These are phyloP conservation scores for Hydra vulgaris DNA, from an alignment of 30 jellyfish, hydroid and myxozoan species.

Conservation along the genomic window DNA sequence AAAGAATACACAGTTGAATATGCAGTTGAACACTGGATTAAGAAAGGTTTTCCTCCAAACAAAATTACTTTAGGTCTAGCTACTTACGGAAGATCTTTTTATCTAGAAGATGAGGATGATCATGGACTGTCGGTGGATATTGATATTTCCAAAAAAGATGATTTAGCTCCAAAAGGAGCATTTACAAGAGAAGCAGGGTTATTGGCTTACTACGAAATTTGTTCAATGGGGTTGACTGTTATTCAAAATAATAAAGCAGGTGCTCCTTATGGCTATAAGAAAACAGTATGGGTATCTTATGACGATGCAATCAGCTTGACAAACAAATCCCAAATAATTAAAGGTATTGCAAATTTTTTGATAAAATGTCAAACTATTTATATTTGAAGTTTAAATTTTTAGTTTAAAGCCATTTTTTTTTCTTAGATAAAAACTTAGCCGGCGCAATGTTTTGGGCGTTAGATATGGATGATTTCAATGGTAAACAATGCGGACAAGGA, in stretches of 20 bases:
- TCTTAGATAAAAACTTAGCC: slow-evolving; percentile 13
- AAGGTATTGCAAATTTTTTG: background rate
- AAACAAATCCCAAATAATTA: slow-evolving; percentile 17
- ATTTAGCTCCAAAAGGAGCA: slow-evolving; percentile 24
- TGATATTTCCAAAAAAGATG: background rate
- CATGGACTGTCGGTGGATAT: slow-evolving; percentile 42
- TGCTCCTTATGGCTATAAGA: slow-evolving; percentile 49
- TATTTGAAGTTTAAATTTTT: background rate
- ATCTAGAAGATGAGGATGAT: slow-evolving; percentile 11
- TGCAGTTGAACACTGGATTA: slow-evolving; percentile 45
- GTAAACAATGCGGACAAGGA: slow-evolving; percentile 77
- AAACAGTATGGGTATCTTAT: slow-evolving; percentile 32
- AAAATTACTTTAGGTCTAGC: slow-evolving; percentile 53
- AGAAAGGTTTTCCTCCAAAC: slow-evolving; percentile 35
- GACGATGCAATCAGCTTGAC: slow-evolving; percentile 29
- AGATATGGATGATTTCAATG: slow-evolving; percentile 50
- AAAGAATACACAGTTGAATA: slow-evolving; percentile 21
- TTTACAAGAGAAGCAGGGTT: slow-evolving; percentile 50
- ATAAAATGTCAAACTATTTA: background rate
- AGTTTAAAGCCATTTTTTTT: background rate
- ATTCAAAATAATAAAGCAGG: slow-evolving; percentile 23
- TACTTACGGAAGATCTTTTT: slow-evolving; percentile 38
- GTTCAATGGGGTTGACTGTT: slow-evolving; percentile 34
- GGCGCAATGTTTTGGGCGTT: slow-evolving; percentile 52
- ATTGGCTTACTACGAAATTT: slow-evolving; percentile 44